Conservation (phyloP, 2,797 vertebrate genomes). For the Morelia viridis region DNA sequence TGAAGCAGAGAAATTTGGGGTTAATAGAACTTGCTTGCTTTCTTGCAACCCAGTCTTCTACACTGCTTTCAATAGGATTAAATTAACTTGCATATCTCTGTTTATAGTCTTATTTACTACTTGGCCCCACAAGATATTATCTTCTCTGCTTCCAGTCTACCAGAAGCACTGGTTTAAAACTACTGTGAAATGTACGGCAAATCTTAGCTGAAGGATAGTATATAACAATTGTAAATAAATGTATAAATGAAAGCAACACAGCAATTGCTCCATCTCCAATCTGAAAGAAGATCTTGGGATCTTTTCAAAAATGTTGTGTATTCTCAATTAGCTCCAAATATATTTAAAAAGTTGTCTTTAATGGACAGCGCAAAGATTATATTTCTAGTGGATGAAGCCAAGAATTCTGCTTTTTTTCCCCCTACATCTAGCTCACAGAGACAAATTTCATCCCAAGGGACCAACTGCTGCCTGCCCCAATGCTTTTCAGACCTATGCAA, state of each 20-base stretch:
- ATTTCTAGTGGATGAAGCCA: background rate
- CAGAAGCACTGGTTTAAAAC: background rate
- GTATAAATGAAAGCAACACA: background rate
- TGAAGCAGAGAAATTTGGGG: background rate
- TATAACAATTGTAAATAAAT: background rate
- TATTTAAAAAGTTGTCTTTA: background rate
- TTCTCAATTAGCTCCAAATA: background rate
- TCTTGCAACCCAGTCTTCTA: background rate
- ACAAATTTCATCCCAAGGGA: background rate
- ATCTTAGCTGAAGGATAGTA: background rate
- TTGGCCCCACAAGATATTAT: background rate
- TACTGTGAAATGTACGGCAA: background rate
- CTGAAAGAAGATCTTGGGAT: too few relatives aligned
- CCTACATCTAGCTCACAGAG: slow-evolving; percentile 2
- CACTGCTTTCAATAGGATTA: background rate
- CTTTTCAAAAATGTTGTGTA: background rate
- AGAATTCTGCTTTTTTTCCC: background rate
- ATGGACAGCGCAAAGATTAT: background rate
- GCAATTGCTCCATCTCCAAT: background rate
- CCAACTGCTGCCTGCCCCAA: background rate
- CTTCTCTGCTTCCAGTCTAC: background rate
- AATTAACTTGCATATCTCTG: background rate
- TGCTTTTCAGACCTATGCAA: background rate
- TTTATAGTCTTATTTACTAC: background rate
- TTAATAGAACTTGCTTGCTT: background rate